phyloP scores from a whole-genome alignment of 2,888 invertebrate species.

The Bruchidius siliquastri region DNA sequence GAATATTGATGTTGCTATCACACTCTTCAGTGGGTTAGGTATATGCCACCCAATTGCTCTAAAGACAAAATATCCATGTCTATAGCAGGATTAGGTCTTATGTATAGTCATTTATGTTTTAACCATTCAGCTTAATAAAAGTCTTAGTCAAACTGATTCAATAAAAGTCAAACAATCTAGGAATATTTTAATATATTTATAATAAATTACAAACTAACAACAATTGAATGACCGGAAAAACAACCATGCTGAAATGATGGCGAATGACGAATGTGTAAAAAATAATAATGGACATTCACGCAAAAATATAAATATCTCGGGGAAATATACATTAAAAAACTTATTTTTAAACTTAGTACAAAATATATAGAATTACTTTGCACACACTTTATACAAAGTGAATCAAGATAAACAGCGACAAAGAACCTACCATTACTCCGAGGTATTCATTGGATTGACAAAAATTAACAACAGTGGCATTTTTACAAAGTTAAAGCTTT shows the following conservation, averaged over 20 bases:
- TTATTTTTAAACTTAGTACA: constrained; percentile 30
- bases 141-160: not conserved
- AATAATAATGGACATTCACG: constrained; percentile 29
- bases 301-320: constrained; percentile 17
- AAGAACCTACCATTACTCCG: constrained; percentile 5
- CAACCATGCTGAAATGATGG: constrained; percentile 30
- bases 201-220: constrained; percentile 38
- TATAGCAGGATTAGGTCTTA: too few relatives aligned
- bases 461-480: constrained; percentile 19
- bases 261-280: constrained; percentile 23
- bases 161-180: constrained; percentile 17
- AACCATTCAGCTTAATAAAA: too few relatives aligned
- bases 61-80: too few relatives aligned
- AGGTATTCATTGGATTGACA: not conserved
- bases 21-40: too few relatives aligned
- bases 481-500: constrained; percentile 8
- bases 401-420: constrained; percentile 8
- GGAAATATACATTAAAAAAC: constrained; percentile 37
- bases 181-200: constrained; percentile 33
- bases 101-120: too few relatives aligned
- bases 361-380: constrained; percentile 22
- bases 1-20: too few relatives aligned
- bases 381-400: constrained; percentile 29
- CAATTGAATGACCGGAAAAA: constrained; percentile 32
- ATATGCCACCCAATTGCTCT: too few relatives aligned